Percentiles rank a stretch among this genome's conserved stretches.
Evolutionary conservation across 2,888 invertebrate genomes (phyloP).

Genomic region (Entomobrya proxima): DNA sequence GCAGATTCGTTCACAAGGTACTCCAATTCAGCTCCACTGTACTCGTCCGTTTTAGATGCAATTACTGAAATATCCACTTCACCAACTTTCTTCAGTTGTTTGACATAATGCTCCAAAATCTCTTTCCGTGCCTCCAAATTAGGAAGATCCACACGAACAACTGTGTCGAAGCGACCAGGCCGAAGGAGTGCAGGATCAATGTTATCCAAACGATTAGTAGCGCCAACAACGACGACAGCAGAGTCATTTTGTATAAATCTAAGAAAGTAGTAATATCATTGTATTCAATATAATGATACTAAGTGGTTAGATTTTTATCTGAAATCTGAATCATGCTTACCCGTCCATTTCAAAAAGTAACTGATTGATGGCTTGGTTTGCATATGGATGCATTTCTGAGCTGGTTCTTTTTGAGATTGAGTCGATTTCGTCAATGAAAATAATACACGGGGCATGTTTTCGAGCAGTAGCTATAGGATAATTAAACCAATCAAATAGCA

Average conservation of each 20-base stretch:
- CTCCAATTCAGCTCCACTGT: background rate
- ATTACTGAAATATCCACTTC: background rate
- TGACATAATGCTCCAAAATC: background rate
- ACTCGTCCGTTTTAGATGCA: background rate
- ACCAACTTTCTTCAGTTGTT: background rate
- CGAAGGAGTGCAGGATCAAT: background rate
- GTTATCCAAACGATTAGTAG: background rate
- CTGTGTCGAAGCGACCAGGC: background rate
- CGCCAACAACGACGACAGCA: background rate
- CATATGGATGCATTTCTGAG: background rate
- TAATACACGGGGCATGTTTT: background rate
- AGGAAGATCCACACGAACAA: background rate
- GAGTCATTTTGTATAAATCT: background rate
- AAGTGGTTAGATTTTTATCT: too few species aligned
- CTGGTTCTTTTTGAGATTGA: background rate
- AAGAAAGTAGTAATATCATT: too few species aligned
- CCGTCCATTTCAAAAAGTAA: background rate
- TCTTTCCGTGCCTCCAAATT: background rate
- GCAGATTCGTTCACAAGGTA: background rate
- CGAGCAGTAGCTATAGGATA: background rate
- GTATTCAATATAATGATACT: too few species aligned
- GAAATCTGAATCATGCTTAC: background rate
- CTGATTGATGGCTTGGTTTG: background rate
- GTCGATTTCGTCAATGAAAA: constrained; percentile 1
- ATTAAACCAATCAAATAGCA: background rate